These are phyloP conservation scores for Hipposideros larvatus DNA, from an alignment of 2,797 vertebrate species.

Conservation along the genomic window DNA sequence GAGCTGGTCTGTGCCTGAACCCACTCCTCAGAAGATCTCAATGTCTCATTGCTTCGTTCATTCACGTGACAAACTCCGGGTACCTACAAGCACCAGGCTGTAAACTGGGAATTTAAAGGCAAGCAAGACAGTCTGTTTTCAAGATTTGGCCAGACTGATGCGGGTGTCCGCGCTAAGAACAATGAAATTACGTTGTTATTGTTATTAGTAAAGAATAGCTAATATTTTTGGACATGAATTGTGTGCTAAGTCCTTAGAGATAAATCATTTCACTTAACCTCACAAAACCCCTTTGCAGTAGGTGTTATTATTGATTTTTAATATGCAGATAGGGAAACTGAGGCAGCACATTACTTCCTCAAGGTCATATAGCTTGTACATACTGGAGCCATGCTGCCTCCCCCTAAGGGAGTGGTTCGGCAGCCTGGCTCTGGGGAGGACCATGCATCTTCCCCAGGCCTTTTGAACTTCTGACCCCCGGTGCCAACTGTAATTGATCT, in stretches of 20 bases:
- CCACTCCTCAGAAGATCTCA: background rate
- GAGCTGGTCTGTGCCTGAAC: background rate
- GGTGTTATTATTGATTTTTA: background rate
- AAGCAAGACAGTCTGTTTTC: background rate
- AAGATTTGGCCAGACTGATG: background rate
- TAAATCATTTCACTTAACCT: background rate
- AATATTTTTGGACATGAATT: background rate
- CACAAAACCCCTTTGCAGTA: background rate
- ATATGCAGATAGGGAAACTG: background rate
- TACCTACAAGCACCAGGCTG: background rate
- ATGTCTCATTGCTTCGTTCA: background rate
- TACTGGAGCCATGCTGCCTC: fast-evolving
- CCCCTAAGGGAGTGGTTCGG: background rate
- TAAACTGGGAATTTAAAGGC: constrained; percentile 4
- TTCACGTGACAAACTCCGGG: background rate
- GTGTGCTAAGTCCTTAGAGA: background rate
- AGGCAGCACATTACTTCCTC: background rate
- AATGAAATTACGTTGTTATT: background rate
- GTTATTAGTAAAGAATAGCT: background rate
- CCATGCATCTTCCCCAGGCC: background rate
- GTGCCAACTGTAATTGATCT: background rate
- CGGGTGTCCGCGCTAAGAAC: background rate
- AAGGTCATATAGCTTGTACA: background rate
- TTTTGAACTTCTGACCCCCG: background rate
- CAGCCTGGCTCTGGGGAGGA: background rate